Evolutionary conservation across 2,113 vertebrate genomes (phyloP).

Genomic region (Actenoides lindsayi): DNA sequence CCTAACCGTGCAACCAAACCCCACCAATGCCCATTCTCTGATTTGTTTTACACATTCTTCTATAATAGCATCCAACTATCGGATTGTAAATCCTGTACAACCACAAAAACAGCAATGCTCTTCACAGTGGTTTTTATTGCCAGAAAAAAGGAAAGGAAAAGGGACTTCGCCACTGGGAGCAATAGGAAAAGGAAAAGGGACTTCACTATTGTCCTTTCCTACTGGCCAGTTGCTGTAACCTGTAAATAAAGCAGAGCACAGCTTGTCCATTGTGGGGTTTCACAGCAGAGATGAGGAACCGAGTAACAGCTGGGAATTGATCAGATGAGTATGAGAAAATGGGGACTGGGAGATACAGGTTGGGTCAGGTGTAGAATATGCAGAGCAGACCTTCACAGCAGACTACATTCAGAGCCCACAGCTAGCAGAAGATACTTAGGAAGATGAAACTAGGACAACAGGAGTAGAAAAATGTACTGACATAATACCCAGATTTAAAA

Average conservation of each 20-base stretch:
- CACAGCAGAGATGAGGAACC: not conserved
- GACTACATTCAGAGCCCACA: too few relatives aligned
- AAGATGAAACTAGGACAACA: too few relatives aligned
- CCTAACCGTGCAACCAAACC: not conserved
- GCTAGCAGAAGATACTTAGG: too few relatives aligned
- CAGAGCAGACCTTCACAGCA: too few relatives aligned
- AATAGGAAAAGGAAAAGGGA: not conserved
- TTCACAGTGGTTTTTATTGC: not conserved
- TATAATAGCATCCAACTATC: not conserved
- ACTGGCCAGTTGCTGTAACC: not conserved
- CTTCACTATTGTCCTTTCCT: not conserved
- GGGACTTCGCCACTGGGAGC: too few relatives aligned
- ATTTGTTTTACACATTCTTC: not conserved
- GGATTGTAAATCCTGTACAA: not conserved
- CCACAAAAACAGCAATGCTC: not conserved
- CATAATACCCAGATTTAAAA: too few relatives aligned
- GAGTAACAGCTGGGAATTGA: not conserved
- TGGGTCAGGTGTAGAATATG: too few relatives aligned
- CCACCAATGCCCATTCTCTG: not conserved
- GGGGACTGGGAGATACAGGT: not conserved
- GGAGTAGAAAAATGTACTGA: too few relatives aligned
- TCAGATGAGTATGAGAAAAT: not conserved
- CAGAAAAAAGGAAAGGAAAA: too few relatives aligned
- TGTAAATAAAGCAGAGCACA: not conserved
- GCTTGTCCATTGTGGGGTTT: not conserved